Base-by-base conservation (phyloP, 1,140 invertebrate species). In the Procambarus clarkii region DNA sequence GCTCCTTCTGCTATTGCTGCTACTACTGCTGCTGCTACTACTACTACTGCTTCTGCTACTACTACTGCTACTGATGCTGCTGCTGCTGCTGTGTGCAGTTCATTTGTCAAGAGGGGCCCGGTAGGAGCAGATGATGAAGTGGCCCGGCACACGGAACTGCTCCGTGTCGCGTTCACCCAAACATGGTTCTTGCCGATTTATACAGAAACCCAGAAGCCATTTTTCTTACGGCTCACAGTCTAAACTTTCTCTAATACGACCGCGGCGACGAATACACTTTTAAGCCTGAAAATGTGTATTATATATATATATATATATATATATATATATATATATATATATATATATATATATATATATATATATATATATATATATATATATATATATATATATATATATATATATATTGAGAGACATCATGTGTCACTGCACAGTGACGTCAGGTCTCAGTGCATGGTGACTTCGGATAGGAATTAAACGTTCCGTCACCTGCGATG, bases 161-260 rank as follows among this genome's bases (percentile, higher is more conserved):
- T 44, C 15, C 34, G 81, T 46, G 58, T 54, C 21, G 58, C 46
- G 81, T 83, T 60, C 81, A 46, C 81, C 81, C 5, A 4, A 15
- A 60, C 4, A 46, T 83, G 58, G 81, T 45, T 83, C 69, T 74
- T 69, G 48, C 21, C 69, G 81, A 83, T 83, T 83, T 83, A 83
- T 44, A 64, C 7, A 45, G 24, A 45, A n/a, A 64, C n/a, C 50
- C 8, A 54, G 24, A 64, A 24, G 60, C 11, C 58, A 83, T 83
- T 83, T 45, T 64, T 69, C 81, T 82, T 44, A 0, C 80, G 60
- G 80, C 50, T 60, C 24, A 60, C 50, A 44, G 11, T 34, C 60
- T 60, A 54, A 54, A 54, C 50, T 54, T 54, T 54, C 50, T 54
- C 8, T 9, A 54, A 8, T 8, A 54, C 2, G 50, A 54, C 50